Percentiles rank a stretch among this genome's conserved stretches.
These are phyloP conservation scores for Paedocypris sp. DNA, from an alignment of 2,113 vertebrate species.

Conservation along the genomic window DNA sequence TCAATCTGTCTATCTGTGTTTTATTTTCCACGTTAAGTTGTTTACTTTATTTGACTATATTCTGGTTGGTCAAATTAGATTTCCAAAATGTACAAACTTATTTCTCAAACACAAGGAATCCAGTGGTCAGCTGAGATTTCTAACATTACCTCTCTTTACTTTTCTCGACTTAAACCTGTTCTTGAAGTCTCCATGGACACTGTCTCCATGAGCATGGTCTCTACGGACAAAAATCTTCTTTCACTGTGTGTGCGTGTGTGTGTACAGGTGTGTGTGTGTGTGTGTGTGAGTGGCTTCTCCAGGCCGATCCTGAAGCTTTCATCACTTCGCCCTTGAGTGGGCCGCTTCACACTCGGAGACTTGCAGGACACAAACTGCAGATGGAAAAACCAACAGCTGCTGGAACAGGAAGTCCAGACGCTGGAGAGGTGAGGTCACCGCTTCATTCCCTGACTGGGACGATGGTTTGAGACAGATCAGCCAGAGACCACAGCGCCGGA, in stretches of 20 bases:
- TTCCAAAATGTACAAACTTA: no score
- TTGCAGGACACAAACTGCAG: conserved; percentile 10
- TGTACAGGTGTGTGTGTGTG: not conserved
- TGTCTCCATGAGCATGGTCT: conserved; percentile 43
- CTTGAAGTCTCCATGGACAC: conserved; percentile 46
- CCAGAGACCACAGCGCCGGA: conserved; percentile 20
- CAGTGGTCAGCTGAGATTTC: conserved; percentile 12
- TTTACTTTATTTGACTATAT: no score
- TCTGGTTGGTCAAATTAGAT: no score
- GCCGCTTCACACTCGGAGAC: conserved; percentile 11
- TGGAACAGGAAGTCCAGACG: conserved; percentile 34
- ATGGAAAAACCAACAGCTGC: conserved; percentile 19
- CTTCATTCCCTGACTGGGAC: conserved; percentile 2
- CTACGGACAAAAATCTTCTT: conserved; percentile 47
- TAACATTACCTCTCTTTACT: conserved; percentile 20
- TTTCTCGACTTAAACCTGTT: conserved; percentile 44
- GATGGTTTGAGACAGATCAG: conserved; percentile 24
- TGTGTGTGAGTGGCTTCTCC: not conserved
- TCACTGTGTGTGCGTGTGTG: conserved; percentile 32
- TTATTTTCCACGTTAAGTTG: no score
- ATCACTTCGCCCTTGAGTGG: conserved; percentile 13
- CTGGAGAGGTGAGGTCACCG: conserved; percentile 26
- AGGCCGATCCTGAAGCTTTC: conserved; percentile 2
- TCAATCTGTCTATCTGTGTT: no score
- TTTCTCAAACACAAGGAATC: not conserved